Evolutionary conservation across 2,113 vertebrate species (phyloP).

Genomic region (Dascyllus trimaculatus): DNA sequence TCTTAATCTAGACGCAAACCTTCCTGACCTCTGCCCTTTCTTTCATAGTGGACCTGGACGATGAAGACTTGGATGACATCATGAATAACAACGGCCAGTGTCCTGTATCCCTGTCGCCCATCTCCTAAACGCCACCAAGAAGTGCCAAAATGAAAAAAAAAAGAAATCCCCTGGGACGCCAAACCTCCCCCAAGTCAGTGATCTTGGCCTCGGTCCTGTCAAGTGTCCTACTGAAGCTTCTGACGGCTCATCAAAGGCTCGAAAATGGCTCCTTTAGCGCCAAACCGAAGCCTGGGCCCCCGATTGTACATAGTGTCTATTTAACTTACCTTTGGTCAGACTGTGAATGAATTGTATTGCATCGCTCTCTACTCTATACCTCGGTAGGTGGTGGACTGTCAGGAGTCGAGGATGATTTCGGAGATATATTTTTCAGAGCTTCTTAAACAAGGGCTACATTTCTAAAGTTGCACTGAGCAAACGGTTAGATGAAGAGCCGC

Average conservation of each 20-base stretch:
- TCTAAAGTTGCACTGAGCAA: constrained; percentile 75
- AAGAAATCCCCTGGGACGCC: constrained; percentile 43
- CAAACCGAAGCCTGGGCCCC: constrained; percentile 44
- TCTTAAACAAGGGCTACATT: constrained; percentile 78
- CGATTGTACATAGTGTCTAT: constrained; percentile 73
- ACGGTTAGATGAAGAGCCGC: constrained; percentile 30
- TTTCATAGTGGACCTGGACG: constrained; percentile 83
- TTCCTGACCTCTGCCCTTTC: constrained; percentile 22
- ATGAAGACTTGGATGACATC: constrained; percentile 86
- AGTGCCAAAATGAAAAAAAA: constrained; percentile 74
- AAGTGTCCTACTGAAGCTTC: constrained; percentile 65
- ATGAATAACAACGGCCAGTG: constrained; percentile 87
- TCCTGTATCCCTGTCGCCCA: constrained; percentile 80
- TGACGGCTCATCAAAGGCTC: constrained; percentile 55
- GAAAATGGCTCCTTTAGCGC: constrained; percentile 38
- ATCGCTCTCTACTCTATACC: constrained; percentile 57
- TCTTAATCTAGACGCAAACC: neutral
- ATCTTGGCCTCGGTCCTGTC: constrained; percentile 57
- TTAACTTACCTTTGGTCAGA: constrained; percentile 67
- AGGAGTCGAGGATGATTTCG: constrained; percentile 45
- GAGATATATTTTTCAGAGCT: constrained; percentile 67
- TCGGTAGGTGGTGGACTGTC: constrained; percentile 49
- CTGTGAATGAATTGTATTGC: constrained; percentile 68
- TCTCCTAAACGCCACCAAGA: constrained; percentile 78
- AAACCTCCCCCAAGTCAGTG: constrained; percentile 53